phyloP scores from a whole-genome alignment of 2,888 invertebrate species.

The Sinelater perroti region DNA sequence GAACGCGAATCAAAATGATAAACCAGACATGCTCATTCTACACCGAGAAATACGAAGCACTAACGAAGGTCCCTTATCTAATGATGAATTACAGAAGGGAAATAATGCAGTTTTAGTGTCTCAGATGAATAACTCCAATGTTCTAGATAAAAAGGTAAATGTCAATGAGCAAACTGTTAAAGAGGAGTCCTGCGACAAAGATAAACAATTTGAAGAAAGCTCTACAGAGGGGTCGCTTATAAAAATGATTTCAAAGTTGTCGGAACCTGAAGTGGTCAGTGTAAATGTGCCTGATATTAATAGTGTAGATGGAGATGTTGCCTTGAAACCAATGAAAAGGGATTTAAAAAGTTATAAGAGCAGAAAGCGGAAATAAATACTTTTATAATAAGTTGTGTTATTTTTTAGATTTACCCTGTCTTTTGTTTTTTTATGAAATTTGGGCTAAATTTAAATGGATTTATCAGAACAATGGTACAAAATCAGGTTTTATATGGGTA shows the following conservation, averaged over 20 bases:
- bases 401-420: too few relatives aligned
- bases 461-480: neutral
- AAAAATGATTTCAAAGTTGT: constrained; percentile 30
- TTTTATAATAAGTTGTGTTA: neutral
- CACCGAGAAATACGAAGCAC: constrained; percentile 26
- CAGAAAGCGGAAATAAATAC: constrained; percentile 22
- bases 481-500: neutral
- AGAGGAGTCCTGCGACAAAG: constrained; percentile 2
- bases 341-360: constrained; percentile 37
- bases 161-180: neutral
- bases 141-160: neutral
- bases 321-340: constrained; percentile 30
- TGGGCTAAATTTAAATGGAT: neutral
- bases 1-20: neutral
- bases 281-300: constrained; percentile 29
- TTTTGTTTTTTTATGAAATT: too few relatives aligned
- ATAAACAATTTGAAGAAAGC: too few relatives aligned
- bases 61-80: too few relatives aligned
- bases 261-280: constrained; percentile 31
- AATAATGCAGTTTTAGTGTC: too few relatives aligned
- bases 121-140: too few relatives aligned
- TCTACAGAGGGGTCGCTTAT: constrained; percentile 23
- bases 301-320: constrained; percentile 15
- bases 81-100: too few relatives aligned
- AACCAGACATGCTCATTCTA: constrained; percentile 14